Base-by-base conservation (phyloP, 92 coral and sea anemone genomes). In the Palythoa caribaeorum region DNA sequence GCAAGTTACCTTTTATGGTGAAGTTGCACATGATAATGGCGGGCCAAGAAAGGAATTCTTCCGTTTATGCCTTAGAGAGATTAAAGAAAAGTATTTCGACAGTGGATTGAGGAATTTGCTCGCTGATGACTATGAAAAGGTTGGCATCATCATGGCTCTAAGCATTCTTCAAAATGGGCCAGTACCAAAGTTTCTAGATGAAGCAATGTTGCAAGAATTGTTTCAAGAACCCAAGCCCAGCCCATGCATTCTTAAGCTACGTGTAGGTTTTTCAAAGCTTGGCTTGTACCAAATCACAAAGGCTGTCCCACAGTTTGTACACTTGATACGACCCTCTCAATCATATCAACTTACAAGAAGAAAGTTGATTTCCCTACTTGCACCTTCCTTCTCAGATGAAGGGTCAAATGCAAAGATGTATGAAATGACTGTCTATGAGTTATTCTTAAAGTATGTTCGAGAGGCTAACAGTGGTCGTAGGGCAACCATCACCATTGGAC, bases 1-100 rank as follows among this genome's bases (percentile, higher is more conserved):
- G 1, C 88, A 93, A 71, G 92, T 93, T n/a, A 90, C 92, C 11
- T 93, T 93, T 60, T 93, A 93, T 79, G 93, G 92, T 15, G 92
- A 93, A 80, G 36, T 51, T 65, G 96, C 93, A 3, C 72, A 84
- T 39, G 96, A 93, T 69, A 74, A 84, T 59, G 93, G 96, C 2
- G 93, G 93, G 69, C 92, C 89, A 52, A 90, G 93, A 63, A 84
- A 70, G 66, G 93, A 90, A 78, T 93, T 90, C 40, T 87, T 93
- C 66, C 40, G 89, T 54, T 63, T 88, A 53, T 78, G 87, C 69
- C 73, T 90, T 38, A 70, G 78, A 78, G 88, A 88, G 71, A 84
- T 88, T 19, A 83, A 92, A 72, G 50, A 13, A 10, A 87, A 62
- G 55, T 89, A 86, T 79, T 90, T 92, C 71, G 92, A 83, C 12